Base-by-base conservation (phyloP, 2,888 invertebrate species). In the Drosophila aldrichi region DNA sequence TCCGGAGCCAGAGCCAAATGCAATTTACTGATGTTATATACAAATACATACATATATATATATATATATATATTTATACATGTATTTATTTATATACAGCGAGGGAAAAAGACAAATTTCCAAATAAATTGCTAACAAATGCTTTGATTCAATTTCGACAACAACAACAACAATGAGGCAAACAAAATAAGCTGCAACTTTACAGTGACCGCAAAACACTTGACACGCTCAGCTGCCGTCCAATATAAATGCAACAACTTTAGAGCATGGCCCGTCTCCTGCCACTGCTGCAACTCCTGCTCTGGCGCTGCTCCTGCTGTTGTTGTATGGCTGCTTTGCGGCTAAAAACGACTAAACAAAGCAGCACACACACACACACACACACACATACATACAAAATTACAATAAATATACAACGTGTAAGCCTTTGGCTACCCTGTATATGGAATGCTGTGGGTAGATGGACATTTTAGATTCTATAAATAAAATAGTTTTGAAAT, bases 221-320 rank as follows among this genome's bases (percentile, higher is more conserved):
- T 86, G 88, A 84, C 88, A 84, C 74, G 86, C 88, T 86, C 88
- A 78, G 81, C 73, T 83, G 77, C 71, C 74, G 74, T 69, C 82
- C 75, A 72, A 87, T 81, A 74, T 76, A 82, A 77, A 70, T 88
- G 88, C 86, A 84, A 64, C 80, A 73, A 63, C 70, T 68, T 70
- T 49, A 40, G 48, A 22, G 43, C 29, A 38, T 14, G 6, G 55
- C 14, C 32, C 41, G 12, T 12, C 14, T 25, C 7, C 32, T 49
- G 10, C 20, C 7, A 4, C 32, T 18, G 7, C 18, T 46, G 12
- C 55, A 0, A 9, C 6, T 44, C 7, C 22, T 16, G 25, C 25
- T 44, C 10, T n/a, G 7, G n/a, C 8, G 18, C n/a, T n/a, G 29
- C 29, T 52, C 16, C 55, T 43, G 12, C 41, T 32, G 49, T 10